Base-by-base conservation (phyloP, 2,888 invertebrate species). In the Dryococelus australis region DNA sequence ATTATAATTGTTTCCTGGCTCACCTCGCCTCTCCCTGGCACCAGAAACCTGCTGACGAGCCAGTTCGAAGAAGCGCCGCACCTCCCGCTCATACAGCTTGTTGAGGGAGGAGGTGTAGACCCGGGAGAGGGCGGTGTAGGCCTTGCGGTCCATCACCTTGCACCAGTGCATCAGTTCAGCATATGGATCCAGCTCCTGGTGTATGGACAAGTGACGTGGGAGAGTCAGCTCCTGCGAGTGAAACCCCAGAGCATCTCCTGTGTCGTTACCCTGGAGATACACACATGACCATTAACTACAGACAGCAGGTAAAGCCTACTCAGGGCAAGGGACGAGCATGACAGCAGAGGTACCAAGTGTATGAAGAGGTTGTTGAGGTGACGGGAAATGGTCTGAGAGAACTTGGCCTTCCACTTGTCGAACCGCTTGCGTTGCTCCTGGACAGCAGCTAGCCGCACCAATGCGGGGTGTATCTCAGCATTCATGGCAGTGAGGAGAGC, bases 291-390 rank as follows among this genome's bases (percentile, higher is more conserved):
- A 27, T 80, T 80, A 10, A 80, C 10, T 28, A 3, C 10, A 10
- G 16, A 47, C 0, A 47, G 16, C 47, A 13, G 12, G 47, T 47
- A 47, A 10, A 10, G 47, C 8, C 47, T 47, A 47, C 16, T 47
- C 65, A 9, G 8, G 8, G 20, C 65, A 65, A 24, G 65, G n/a
- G 65, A n/a, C 6, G n/a, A 9, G 65, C 24, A 20, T 24, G 65
- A 10, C 10, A 8, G 47, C 16, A 47, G 47, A 13, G 47, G 90
- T 90, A 94, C 98, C 93, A 98, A 95, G 93, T 99, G 98, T 91
- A 98, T 98, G 90, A 99, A 98, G 86, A 98, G 94, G 93, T 99
- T 99, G 92, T 98, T 98, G 86, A 99, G 94, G 92, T 99, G 98
- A 28, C 98, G 95, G 88, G 97, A 96, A 87, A 99, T 95, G 84